These are phyloP conservation scores for Drosophila infuscata DNA, from an alignment of 2,888 invertebrate genomes.

Conservation along the genomic window DNA sequence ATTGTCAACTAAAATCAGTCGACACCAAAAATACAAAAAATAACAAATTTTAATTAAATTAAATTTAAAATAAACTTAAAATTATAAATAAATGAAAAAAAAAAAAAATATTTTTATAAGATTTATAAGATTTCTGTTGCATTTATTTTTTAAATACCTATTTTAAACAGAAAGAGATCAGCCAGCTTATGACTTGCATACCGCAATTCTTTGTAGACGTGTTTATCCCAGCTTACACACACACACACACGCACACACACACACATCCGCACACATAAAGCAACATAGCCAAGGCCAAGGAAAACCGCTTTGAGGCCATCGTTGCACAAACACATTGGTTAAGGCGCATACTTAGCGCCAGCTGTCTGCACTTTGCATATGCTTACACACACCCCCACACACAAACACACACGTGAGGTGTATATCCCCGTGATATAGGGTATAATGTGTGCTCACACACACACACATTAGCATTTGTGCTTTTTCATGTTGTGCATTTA, in stretches of 20 bases:
- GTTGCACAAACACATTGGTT: constrained; percentile 21
- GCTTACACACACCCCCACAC: constrained; percentile 14
- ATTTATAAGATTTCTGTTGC: background rate
- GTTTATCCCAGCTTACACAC: constrained; percentile 5
- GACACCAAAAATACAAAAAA: too few species aligned
- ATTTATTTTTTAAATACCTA: background rate
- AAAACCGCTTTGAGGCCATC: constrained; percentile 20
- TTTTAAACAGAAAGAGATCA: background rate
- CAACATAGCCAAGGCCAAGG: constrained; percentile 44
- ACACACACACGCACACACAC: background rate
- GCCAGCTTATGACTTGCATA: constrained; percentile 5
- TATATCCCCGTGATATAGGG: background rate
- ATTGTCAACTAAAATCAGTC: too few species aligned
- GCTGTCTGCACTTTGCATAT: constrained; percentile 55
- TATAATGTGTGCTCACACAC: background rate
- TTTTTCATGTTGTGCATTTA: constrained; percentile 72
- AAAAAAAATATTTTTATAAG: background rate
- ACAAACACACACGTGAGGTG: background rate
- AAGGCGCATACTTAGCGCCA: constrained; percentile 42
- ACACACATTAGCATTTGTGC: constrained; percentile 65
- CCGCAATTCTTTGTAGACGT: constrained; percentile 19
- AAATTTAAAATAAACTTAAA: background rate
- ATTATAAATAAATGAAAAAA: background rate
- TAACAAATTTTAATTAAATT: too few species aligned
- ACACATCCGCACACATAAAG: background rate